Base-by-base conservation (phyloP, 2,113 vertebrate species). In the Hucho hucho region DNA sequence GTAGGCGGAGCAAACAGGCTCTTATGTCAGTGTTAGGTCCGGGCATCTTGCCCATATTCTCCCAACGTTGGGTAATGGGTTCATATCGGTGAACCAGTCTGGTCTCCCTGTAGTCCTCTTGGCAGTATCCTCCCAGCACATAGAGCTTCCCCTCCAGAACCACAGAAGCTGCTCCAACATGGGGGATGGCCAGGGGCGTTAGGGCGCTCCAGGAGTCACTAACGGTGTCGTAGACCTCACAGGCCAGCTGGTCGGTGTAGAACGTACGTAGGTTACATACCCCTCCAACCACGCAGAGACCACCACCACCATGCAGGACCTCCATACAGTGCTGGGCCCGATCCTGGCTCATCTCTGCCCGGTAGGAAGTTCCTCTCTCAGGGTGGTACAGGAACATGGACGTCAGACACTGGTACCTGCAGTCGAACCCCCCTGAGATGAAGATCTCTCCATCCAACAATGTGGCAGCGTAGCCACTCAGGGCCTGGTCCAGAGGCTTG, bases 271-370 rank as follows among this genome's bases (percentile, higher is more conserved):
- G 76, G 80, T 93, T 93, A 25, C 90, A 87, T 22, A 93, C 79
- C 0, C 93, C 93, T 0, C 93, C 93, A 0, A 84, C 88, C 0
- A 91, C 90, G 1, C 90, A 93, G 12, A 94, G 80, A 32, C 5
- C 75, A 6, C 85, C 78, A 9, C 46, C 75, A 18, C 49, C 49
- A 53, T 18, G 49, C 69, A 94, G 76, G 29, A 69, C 61, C 66
- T 94, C 91, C 93, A 94, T 94, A 82, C 91, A 92, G 75, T 94
- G 93, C 78, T 87, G 90, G 3, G 93, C 92, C 12, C 92, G 82
- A 61, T 92, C 88, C 0, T 81, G 73, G 58, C 20, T 68, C 93
- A 94, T 94, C 75, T 89, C 86, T 0, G 88, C 76, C 56, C 93
- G 81, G 69, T 84, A 83, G 5, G 84, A 84, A 64, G 77, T 89